Evolutionary conservation across 2,888 invertebrate species (phyloP).

Genomic region (Drosophila kambysellisi): DNA sequence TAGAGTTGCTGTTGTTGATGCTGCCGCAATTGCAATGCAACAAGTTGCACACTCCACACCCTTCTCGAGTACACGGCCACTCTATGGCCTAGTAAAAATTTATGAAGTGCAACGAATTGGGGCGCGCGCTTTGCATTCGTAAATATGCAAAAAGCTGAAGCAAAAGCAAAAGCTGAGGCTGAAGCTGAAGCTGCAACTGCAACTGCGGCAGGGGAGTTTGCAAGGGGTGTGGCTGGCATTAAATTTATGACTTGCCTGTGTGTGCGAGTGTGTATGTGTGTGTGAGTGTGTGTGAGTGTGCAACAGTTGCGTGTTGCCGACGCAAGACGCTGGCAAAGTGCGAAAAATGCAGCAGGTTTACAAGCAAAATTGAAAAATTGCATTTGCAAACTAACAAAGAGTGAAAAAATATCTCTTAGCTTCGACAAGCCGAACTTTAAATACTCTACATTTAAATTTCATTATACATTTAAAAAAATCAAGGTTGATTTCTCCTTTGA

Average conservation of each 20-base stretch:
- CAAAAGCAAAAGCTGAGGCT: conserved; percentile 8
- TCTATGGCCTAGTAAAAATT: conserved; percentile 65
- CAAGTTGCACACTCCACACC: conserved; percentile 10
- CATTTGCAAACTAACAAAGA: conserved; percentile 19
- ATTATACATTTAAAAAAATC: not conserved
- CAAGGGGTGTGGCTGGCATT: conserved; percentile 21
- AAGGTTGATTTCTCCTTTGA: rapidly evolving
- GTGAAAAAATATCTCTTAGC: not conserved
- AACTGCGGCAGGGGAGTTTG: not conserved
- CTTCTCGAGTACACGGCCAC: not conserved
- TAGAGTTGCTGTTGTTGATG: conserved; percentile 51
- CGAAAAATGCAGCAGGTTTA: conserved; percentile 53
- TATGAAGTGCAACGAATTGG: conserved; percentile 79
- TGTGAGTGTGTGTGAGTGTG: conserved; percentile 4
- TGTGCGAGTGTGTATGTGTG: not conserved
- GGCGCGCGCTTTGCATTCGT: conserved; percentile 63
- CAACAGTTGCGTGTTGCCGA: conserved; percentile 48
- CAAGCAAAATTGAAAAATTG: conserved; percentile 52
- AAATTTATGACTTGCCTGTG: conserved; percentile 49
- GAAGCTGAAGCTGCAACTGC: too few species aligned
- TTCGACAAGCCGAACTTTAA: not conserved
- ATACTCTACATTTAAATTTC: not conserved
- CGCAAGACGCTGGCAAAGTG: conserved; percentile 42
- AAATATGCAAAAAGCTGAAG: conserved; percentile 66
- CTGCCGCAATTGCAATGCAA: conserved; percentile 43